These are phyloP conservation scores for Phasianus colchicus DNA, from an alignment of 2,113 vertebrate genomes.

Conservation along the genomic window DNA sequence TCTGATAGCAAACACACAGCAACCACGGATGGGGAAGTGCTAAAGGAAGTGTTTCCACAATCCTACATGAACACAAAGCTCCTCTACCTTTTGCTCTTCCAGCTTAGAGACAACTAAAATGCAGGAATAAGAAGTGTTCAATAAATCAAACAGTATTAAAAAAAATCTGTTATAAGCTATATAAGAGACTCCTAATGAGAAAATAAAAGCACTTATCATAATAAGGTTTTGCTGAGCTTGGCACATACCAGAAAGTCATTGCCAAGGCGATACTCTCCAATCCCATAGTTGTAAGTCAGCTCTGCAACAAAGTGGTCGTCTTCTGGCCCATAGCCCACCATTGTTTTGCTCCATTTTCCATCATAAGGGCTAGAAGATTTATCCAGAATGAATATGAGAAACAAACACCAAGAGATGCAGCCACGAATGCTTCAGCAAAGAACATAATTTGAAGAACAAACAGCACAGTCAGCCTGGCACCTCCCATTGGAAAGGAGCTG, in stretches of 20 bases:
- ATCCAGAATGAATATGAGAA: neutral
- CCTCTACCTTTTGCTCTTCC: neutral
- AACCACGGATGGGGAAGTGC: no score
- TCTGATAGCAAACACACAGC: no score
- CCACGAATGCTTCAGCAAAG: fast-evolving
- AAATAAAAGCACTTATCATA: neutral
- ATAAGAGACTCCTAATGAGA: neutral
- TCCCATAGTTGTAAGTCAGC: constrained; percentile 95
- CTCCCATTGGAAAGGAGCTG: neutral
- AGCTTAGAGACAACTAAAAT: neutral
- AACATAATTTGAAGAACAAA: neutral
- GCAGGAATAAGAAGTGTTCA: neutral
- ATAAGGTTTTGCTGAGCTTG: neutral
- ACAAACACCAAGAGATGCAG: neutral
- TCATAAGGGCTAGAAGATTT: constrained; percentile 89
- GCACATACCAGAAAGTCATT: constrained; percentile 92
- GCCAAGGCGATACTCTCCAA: constrained; percentile 90
- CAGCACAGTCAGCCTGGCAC: fast-evolving
- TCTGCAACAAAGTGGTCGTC: constrained; percentile 94
- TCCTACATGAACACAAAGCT: neutral
- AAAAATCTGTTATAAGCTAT: neutral
- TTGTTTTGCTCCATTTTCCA: constrained; percentile 99
- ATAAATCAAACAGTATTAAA: neutral
- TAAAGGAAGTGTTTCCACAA: no score
- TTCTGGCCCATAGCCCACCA: constrained; percentile 96